A percentile compares a stretch with the other conserved stretches of the same genome.
These are phyloP conservation scores for Criorhina ranunculi DNA, from an alignment of 2,888 invertebrate genomes.

Conservation along the genomic window DNA sequence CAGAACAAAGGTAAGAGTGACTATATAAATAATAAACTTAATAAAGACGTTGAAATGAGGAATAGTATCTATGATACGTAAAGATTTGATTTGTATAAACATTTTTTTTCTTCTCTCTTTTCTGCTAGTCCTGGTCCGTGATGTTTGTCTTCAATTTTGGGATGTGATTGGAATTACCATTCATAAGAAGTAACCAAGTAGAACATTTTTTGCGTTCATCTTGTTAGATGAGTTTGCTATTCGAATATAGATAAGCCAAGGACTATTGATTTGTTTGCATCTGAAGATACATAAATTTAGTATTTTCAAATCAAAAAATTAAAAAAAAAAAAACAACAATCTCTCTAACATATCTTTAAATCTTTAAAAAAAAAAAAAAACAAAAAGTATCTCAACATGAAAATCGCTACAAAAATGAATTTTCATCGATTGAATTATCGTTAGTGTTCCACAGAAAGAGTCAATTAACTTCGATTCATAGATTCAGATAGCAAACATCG, in stretches of 20 bases:
- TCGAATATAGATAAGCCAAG: constrained; percentile 37
- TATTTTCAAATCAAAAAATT: too few species aligned
- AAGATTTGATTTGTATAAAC: constrained; percentile 46
- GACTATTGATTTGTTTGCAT: constrained; percentile 14
- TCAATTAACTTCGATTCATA: constrained; percentile 66
- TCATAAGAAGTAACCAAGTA: constrained; percentile 36
- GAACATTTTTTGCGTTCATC: constrained; percentile 36
- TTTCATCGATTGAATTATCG: constrained; percentile 65
- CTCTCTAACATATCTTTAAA: background rate
- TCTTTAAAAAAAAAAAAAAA: background rate
- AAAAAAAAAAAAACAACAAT: too few species aligned
- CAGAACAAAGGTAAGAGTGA: constrained; percentile 39
- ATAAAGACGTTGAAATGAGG: constrained; percentile 42
- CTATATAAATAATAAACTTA: constrained; percentile 53
- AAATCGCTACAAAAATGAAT: constrained; percentile 52
- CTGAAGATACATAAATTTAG: background rate
- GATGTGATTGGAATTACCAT: constrained; percentile 47
- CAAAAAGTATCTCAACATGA: constrained; percentile 1
- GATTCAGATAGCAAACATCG: constrained; percentile 43
- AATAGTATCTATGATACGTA: constrained; percentile 32
- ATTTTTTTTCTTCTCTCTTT: constrained; percentile 5
- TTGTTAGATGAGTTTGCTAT: constrained; percentile 46
- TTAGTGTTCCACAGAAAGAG: constrained; percentile 60
- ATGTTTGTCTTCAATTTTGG: constrained; percentile 32
- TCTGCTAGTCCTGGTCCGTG: background rate